Evolutionary conservation across 2,888 invertebrate genomes (phyloP).

Genomic region (Gastracanthus pulcherrimus): DNA sequence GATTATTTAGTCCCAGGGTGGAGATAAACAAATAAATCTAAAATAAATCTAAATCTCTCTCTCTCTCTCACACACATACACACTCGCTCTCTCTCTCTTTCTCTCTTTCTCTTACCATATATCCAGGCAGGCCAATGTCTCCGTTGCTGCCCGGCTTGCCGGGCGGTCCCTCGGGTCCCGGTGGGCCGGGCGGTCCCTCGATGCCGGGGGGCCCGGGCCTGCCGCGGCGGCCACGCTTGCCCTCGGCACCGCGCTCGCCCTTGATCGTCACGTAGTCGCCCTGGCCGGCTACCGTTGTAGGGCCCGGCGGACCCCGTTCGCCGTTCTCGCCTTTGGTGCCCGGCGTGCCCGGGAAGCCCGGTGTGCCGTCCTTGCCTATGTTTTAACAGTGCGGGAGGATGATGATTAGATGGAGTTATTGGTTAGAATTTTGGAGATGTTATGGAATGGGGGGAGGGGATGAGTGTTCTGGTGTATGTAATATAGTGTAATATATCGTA

Average conservation of each 20-base stretch:
- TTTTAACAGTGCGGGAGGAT: too few species aligned
- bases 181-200: slow-evolving; percentile 85
- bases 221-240: slow-evolving; percentile 88
- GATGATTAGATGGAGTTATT: too few species aligned
- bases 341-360: slow-evolving; percentile 72
- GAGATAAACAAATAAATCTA: too few species aligned
- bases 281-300: slow-evolving; percentile 77
- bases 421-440: too few species aligned
- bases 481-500: too few species aligned
- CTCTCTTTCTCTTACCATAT: slow-evolving; percentile 86
- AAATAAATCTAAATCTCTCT: too few species aligned
- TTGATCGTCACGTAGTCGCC: slow-evolving; percentile 77
- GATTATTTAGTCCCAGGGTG: too few species aligned
- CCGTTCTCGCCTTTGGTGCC: slow-evolving; percentile 82
- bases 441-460: too few species aligned
- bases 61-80: too few species aligned
- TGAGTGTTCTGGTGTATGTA: too few species aligned
- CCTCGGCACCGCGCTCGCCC: slow-evolving; percentile 79
- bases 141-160: slow-evolving; percentile 84
- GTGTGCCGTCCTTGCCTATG: slow-evolving; percentile 79
- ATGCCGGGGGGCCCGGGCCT: slow-evolving; percentile 84
- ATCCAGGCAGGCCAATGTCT: slow-evolving; percentile 88
- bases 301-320: slow-evolving; percentile 83
- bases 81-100: too few species aligned
- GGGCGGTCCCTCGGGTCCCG: slow-evolving; percentile 83